Percentiles rank a stretch among this genome's conserved stretches.
Conservation (phyloP, 1,140 invertebrate species). For the Hyposmocoma kahamanoa region DNA sequence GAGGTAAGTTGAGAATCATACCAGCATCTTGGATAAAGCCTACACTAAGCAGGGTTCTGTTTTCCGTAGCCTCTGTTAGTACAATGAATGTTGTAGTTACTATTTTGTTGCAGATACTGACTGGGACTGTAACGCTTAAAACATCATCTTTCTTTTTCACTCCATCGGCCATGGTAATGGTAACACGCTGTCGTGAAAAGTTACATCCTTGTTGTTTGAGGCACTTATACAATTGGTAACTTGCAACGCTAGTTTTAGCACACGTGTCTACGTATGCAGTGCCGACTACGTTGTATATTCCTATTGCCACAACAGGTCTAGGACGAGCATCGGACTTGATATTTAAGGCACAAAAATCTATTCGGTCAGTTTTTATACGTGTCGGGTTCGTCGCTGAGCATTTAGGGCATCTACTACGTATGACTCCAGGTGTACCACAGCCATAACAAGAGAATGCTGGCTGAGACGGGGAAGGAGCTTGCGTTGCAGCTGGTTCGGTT, state of each 20-base stretch:
- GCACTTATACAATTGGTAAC: background rate
- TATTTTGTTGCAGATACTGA: background rate
- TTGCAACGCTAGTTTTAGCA: background rate
- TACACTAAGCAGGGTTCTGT: background rate
- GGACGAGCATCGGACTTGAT: background rate
- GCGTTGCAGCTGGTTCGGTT: background rate
- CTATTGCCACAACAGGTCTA: background rate
- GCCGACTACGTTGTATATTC: background rate
- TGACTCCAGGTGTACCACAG: background rate
- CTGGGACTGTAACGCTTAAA: background rate
- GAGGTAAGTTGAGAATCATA: background rate
- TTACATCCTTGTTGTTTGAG: background rate
- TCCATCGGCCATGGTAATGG: background rate
- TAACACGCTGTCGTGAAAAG: background rate
- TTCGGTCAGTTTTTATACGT: background rate
- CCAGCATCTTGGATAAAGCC: background rate
- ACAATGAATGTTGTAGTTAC: background rate
- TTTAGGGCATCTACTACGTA: background rate
- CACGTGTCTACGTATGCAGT: background rate
- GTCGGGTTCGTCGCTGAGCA: background rate
- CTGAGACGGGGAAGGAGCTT: background rate
- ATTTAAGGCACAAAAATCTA: background rate
- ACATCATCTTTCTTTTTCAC: background rate
- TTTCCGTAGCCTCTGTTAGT: background rate
- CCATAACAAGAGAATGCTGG: background rate